Evolutionary conservation across 2,888 invertebrate species (phyloP).

Genomic region (Netelia inedita): DNA sequence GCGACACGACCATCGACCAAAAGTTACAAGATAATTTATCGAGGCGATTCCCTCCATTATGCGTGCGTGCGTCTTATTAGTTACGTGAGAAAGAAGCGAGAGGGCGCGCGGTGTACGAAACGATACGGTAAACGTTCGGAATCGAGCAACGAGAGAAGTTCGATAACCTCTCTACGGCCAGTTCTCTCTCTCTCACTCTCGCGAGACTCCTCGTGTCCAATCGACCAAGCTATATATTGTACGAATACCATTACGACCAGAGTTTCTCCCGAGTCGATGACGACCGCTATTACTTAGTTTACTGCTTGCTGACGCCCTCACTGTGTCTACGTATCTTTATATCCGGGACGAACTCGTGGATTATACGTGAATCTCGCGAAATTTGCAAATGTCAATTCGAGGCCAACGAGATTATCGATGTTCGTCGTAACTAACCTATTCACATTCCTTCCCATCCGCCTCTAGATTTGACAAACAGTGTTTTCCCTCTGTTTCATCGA

Average conservation of each 20-base stretch:
- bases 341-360: not conserved
- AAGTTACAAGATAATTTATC: conserved; percentile 38
- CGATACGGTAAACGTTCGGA: conserved; percentile 41
- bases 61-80: not conserved
- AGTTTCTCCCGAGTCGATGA: conserved; percentile 62
- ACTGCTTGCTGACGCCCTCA: conserved; percentile 57
- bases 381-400: not conserved
- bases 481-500: not conserved
- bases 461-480: not conserved
- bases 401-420: not conserved
- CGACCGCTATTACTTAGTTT: conserved; percentile 60
- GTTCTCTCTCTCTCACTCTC: conserved; percentile 31
- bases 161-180: conserved; percentile 63
- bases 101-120: conserved; percentile 34
- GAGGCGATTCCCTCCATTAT: not conserved
- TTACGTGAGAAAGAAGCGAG: not conserved
- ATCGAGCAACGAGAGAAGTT: conserved; percentile 57
- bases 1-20: conserved; percentile 16
- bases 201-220: conserved; percentile 49
- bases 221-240: conserved; percentile 50
- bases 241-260: conserved; percentile 30
- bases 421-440: not conserved
- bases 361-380: not conserved
- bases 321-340: conserved; percentile 16
- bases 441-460: not conserved